phyloP scores from a whole-genome alignment of 2,113 vertebrate species.

The Grus americana region DNA sequence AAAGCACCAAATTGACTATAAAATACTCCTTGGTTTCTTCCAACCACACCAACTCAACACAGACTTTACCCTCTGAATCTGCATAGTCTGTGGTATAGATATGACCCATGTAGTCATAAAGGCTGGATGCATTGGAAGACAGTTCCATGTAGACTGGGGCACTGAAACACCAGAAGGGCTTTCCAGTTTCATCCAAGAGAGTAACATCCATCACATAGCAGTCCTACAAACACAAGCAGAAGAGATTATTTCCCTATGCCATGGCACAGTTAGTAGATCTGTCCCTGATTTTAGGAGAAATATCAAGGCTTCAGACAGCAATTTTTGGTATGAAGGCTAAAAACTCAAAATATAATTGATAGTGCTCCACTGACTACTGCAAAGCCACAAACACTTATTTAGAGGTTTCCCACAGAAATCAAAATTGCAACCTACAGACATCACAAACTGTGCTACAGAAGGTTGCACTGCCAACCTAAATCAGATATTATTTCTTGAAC shows the following conservation, averaged over 20 bases:
- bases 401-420: not conserved
- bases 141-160: slow-evolving; percentile 60
- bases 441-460: not conserved
- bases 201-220: slow-evolving; percentile 77
- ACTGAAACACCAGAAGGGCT: slow-evolving; percentile 80
- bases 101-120: slow-evolving; percentile 63
- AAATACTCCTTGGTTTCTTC: slow-evolving; percentile 70
- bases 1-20: slow-evolving; percentile 71
- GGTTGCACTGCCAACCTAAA: not conserved
- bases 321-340: not conserved
- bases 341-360: not conserved
- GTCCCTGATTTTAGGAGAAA: not conserved
- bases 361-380: not conserved
- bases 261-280: not conserved
- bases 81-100: slow-evolving; percentile 53
- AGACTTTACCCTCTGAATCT: slow-evolving; percentile 68
- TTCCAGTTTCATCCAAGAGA: slow-evolving; percentile 71
- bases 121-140: not conserved
- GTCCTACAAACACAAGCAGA: slow-evolving; percentile 60
- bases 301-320: not conserved
- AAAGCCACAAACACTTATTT: not conserved
- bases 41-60: slow-evolving; percentile 66
- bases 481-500: not conserved
- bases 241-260: not conserved
- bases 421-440: not conserved